Conservation (phyloP, 2,797 vertebrate species). For the Hylomyscus alleni region DNA sequence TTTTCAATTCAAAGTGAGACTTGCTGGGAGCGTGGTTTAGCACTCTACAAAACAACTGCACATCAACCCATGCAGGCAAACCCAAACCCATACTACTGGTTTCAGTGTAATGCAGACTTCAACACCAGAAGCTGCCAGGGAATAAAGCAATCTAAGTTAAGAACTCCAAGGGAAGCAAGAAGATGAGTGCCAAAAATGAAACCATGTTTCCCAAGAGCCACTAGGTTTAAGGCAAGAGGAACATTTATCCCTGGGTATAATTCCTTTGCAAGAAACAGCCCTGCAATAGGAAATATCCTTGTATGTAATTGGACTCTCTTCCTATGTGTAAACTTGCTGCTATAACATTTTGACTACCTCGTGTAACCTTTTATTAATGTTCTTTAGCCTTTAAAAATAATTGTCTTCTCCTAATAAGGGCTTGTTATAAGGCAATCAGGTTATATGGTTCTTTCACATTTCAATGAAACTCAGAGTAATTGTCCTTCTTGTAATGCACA, state of each 20-base stretch:
- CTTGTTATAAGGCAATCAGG: slow-evolving; percentile 60
- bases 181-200: slow-evolving; percentile 70
- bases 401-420: slow-evolving; percentile 61
- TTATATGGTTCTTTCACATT: slow-evolving; percentile 48
- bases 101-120: slow-evolving; percentile 23
- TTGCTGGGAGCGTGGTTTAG: slow-evolving; percentile 61
- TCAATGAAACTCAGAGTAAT: slow-evolving; percentile 45
- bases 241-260: slow-evolving; percentile 11
- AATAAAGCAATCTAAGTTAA: slow-evolving; percentile 73
- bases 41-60: slow-evolving; percentile 53
- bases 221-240: slow-evolving; percentile 55
- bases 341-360: slow-evolving; percentile 72
- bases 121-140: slow-evolving; percentile 58
- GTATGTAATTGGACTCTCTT: slow-evolving; percentile 50
- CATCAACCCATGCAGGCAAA: slow-evolving; percentile 51
- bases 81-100: not conserved
- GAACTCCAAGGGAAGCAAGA: slow-evolving; percentile 70
- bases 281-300: slow-evolving; percentile 32
- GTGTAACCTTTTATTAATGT: slow-evolving; percentile 77
- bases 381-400: slow-evolving; percentile 75
- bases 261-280: slow-evolving; percentile 6
- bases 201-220: slow-evolving; percentile 68
- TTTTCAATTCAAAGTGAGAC: slow-evolving; percentile 65
- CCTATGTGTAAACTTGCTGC: slow-evolving; percentile 50
- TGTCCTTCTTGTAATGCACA: slow-evolving; percentile 45